Percentiles rank a stretch among this genome's conserved stretches.
Evolutionary conservation across 1,140 invertebrate genomes (phyloP).

Genomic region (Oreohelix idahoensis): DNA sequence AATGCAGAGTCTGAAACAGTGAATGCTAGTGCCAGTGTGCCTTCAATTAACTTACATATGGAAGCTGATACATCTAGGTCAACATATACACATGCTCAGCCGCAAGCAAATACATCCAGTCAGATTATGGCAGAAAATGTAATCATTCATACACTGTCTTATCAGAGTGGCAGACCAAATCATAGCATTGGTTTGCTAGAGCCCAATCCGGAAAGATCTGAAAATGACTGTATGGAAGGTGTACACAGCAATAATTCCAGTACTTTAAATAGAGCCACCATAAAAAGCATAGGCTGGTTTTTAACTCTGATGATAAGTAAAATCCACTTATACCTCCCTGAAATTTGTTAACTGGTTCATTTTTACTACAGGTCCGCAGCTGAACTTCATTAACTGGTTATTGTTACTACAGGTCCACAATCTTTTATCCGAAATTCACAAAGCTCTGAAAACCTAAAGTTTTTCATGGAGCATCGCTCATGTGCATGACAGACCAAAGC

Average conservation of each 20-base stretch:
- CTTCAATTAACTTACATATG: not conserved
- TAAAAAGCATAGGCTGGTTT: too few relatives aligned
- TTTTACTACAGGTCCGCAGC: too few relatives aligned
- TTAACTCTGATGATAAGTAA: too few relatives aligned
- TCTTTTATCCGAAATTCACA: too few relatives aligned
- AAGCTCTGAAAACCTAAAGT: too few relatives aligned
- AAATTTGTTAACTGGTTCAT: too few relatives aligned
- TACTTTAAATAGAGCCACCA: not conserved
- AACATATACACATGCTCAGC: not conserved
- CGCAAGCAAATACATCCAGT: not conserved
- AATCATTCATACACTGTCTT: not conserved
- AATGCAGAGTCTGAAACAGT: too few relatives aligned
- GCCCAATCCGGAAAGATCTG: not conserved
- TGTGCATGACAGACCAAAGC: too few relatives aligned
- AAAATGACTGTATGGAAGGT: not conserved
- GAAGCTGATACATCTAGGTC: not conserved
- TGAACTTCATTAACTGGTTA: too few relatives aligned
- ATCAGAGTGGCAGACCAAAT: not conserved
- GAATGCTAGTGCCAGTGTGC: not conserved
- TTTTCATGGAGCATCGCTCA: too few relatives aligned
- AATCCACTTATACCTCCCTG: too few relatives aligned
- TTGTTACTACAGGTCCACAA: too few relatives aligned
- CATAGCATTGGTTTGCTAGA: not conserved
- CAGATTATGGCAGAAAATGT: not conserved
- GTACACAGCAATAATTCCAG: not conserved